phyloP scores from a whole-genome alignment of 2,888 invertebrate genomes.

The Tachina fera region DNA sequence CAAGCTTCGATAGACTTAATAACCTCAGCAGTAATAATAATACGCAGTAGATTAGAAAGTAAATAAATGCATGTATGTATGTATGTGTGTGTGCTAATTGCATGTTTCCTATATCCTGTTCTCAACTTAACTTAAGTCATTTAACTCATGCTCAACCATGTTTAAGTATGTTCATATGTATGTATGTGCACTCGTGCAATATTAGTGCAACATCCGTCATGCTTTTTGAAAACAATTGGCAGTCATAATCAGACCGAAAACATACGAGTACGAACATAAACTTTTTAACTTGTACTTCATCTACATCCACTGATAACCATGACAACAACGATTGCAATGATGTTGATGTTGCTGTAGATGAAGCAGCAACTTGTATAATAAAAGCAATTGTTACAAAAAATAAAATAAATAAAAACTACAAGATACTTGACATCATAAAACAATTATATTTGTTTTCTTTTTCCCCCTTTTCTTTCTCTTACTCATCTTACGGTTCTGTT shows the following conservation, averaged over 20 bases:
- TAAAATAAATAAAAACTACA: conserved; percentile 29
- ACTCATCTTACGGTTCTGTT: conserved; percentile 11
- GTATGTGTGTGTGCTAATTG: conserved; percentile 45
- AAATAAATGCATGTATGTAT: conserved; percentile 17
- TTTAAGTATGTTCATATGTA: not conserved
- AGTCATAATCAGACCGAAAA: conserved; percentile 38
- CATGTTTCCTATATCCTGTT: conserved; percentile 61
- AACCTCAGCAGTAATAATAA: not conserved
- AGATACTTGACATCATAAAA: conserved; percentile 68
- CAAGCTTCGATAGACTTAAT: conserved; percentile 20
- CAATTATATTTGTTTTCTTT: conserved; percentile 56
- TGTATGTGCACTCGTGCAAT: conserved; percentile 28
- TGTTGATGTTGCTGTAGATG: conserved; percentile 24
- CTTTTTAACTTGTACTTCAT: conserved; percentile 32
- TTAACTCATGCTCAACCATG: conserved; percentile 9
- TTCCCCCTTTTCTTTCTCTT: conserved; percentile 24
- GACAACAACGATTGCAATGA: conserved; percentile 4
- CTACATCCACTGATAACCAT: conserved; percentile 19
- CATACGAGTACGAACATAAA: conserved; percentile 27
- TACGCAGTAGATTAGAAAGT: not conserved
- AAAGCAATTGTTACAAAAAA: conserved; percentile 45
- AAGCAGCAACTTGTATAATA: conserved; percentile 35
- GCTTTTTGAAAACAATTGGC: conserved; percentile 56
- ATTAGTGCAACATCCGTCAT: conserved; percentile 38
- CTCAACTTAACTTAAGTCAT: conserved; percentile 40